Base-by-base conservation (phyloP, 2,888 invertebrate species). In the Leucania comma region DNA sequence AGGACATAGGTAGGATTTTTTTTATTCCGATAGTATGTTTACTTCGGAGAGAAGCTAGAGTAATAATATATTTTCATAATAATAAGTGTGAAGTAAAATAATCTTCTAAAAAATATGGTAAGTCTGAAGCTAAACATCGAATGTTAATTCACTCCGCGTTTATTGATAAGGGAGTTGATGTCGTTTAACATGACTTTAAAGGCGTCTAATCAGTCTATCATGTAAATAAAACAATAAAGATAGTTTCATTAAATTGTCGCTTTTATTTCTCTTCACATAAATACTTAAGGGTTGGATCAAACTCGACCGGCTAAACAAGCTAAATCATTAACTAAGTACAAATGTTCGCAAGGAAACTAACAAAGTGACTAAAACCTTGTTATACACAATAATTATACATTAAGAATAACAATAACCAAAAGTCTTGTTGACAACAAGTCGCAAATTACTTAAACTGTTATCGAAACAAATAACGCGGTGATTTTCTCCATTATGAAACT, bases 241-340 rank as follows among this genome's bases (percentile, higher is more conserved):
- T 88, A 86, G 82, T 89, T 91, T 93, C 87, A 92, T 90, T 91
- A 91, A 92, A 91, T 90, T 91, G 90, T 93, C 89, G 90, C 90
- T 90, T 93, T 94, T 93, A 94, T 94, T 94, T 91, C 85, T 94
- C 88, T 92, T 89, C 92, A 94, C 94, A 95, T 95, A 94, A 94
- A 95, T 95, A 94, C 91, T 93, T 91, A 92, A 90, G 71, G 80
- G 87, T 89, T 89, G 91, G 92, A 93, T 89, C 86, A 82, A 87
- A 88, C 67, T 81, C 83, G 83, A 90, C 87, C 87, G 86, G 87
- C 90, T 92, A 91, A 88, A 89, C 88, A 90, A 90, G 89, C 89
- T 89, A 89, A 87, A 83, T 76, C 85, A 81, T 86, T 88, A 90
- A 86, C 90, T 93, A 94, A 94, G 93, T 94, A 92, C 92, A 91